Conservation (phyloP, 2,797 vertebrate species). For the Rhincodon typus region DNA sequence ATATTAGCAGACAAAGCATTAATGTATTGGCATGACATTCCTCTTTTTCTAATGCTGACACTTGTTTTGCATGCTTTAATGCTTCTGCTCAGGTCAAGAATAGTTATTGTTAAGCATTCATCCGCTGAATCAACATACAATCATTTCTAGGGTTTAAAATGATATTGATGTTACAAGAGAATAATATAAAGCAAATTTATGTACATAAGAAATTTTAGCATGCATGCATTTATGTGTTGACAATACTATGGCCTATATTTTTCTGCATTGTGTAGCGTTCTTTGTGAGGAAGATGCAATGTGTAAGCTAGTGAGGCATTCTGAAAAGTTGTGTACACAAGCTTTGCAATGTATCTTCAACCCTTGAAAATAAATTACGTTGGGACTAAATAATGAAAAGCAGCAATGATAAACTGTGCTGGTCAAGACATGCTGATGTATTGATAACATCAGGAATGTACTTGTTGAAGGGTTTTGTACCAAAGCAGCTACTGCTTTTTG, state of each 20-base stretch:
- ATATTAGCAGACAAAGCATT: background rate
- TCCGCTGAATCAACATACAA: background rate
- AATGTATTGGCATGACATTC: background rate
- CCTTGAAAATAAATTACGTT: background rate
- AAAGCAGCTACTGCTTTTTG: background rate
- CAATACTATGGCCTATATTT: background rate
- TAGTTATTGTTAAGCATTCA: background rate
- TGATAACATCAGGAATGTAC: background rate
- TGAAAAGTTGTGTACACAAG: background rate
- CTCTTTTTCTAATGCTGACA: background rate
- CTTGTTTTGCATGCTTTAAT: background rate
- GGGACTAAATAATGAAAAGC: background rate
- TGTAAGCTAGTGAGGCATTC: background rate
- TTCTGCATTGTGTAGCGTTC: background rate
- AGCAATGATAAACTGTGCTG: background rate
- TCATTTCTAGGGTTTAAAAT: background rate
- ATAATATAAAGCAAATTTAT: background rate
- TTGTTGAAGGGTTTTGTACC: background rate
- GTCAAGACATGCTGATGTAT: background rate
- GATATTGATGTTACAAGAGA: background rate
- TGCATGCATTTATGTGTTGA: background rate
- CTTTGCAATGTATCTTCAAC: background rate
- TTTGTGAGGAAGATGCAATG: background rate
- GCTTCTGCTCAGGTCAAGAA: background rate
- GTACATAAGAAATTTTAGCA: background rate